A percentile compares a stretch with the other conserved stretches of the same genome.
These are phyloP conservation scores for Hemistola chrysoprasaria DNA, from an alignment of 2,888 invertebrate species.

Conservation along the genomic window DNA sequence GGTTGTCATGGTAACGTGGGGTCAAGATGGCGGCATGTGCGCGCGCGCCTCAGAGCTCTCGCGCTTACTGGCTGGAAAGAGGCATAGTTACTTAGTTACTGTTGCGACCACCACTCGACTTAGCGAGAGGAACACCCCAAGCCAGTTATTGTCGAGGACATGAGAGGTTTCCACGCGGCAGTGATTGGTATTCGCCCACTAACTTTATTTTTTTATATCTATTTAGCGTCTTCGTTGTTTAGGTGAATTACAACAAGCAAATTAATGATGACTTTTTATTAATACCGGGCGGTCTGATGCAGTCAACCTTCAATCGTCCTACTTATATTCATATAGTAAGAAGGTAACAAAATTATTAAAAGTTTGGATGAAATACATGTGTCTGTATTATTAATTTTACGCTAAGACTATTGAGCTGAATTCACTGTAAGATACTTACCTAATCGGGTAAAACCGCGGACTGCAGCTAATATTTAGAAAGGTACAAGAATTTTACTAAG, in stretches of 20 bases:
- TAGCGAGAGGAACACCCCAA: constrained; percentile 74
- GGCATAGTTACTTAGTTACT: constrained; percentile 33
- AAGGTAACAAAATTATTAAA: too few relatives aligned
- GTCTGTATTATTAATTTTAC: too few relatives aligned
- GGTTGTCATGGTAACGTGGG: constrained; percentile 74
- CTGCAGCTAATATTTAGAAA: too few relatives aligned
- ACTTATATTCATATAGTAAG: too few relatives aligned
- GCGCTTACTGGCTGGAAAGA: constrained; percentile 64
- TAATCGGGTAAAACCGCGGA: too few relatives aligned
- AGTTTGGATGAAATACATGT: too few relatives aligned
- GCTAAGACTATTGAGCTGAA: too few relatives aligned
- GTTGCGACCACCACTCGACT: constrained; percentile 61
- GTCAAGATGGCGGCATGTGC: constrained; percentile 70
- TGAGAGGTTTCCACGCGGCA: constrained; percentile 50
- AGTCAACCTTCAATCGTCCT: constrained; percentile 10
- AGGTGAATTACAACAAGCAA: constrained; percentile 16
- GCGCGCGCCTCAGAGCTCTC: constrained; percentile 68
- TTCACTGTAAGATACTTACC: too few relatives aligned
- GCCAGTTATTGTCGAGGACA: constrained; percentile 76
- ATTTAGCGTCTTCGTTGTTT: constrained; percentile 19
- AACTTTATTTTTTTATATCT: constrained; percentile 25
- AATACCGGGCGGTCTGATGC: constrained; percentile 9
- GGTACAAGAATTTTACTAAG: too few relatives aligned
- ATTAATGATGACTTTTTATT: constrained; percentile 14
- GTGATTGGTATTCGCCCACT: constrained; percentile 43